Evolutionary conservation across 2,797 vertebrate species (phyloP), one percentile per base, ranked within the genome.

Genomic region (Neomorphus geoffroyi): DNA sequence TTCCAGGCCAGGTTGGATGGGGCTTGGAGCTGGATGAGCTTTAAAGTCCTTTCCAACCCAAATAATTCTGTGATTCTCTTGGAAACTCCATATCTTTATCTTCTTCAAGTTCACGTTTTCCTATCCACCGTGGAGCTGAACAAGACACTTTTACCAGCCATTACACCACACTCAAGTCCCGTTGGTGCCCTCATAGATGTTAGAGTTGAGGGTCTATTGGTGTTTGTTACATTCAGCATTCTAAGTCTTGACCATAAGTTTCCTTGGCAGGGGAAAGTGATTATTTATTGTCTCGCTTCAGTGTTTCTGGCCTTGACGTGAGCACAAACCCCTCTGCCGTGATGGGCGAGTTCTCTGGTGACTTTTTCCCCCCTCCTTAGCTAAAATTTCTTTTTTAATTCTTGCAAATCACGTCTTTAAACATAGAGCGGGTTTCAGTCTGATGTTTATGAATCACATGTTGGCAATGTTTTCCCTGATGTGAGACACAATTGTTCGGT

Each of bases 361-460:
- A 16, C 22, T 43, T 26, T 7, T n/a, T 2, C 5, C 24, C 3
- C 2, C 5, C 18, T 3, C 5, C 3, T 27, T 9, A 21, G 4
- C 39, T 71, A 7, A 18, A 9, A 12, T 45, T 71, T 85, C 39
- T 48, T 26, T 10, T 48, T 45, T 73, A 70, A 39, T 90, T 93
- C 41, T 78, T 92, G 61, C 92, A 51, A 11, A 16, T 79, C 72
- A 78, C 13, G 2, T 86, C 77, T 33, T 6, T 11, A 54, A 14
- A 54, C 79, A 46, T 18, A n/a, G 53, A 58, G 45, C 5, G 3
- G 19, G 78, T 71, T 69, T 58, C 46, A 53, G 58, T 26, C 71
- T 77, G 87, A 39, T 56, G 61, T 30, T 92, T 69, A 90, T 92
- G 92, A 94, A 75, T 88, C 86, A 53, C 83, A 56, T 8, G 0